Conservation (phyloP, 2,113 vertebrate genomes). For the Silurus meridionalis region DNA sequence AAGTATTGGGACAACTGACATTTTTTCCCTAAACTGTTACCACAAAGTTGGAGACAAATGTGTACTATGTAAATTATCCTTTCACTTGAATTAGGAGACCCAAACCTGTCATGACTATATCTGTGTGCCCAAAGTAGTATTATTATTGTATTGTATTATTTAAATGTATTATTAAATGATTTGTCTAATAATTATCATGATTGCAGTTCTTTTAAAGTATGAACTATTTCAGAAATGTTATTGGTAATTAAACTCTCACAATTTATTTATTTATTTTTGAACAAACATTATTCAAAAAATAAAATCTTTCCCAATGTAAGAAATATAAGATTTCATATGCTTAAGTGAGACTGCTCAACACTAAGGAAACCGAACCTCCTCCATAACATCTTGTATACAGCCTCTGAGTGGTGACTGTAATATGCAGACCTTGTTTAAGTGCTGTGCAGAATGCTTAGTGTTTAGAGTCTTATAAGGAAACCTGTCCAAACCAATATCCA, state of each 20-base stretch:
- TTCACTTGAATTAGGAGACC: too few relatives aligned
- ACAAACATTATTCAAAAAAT: neutral
- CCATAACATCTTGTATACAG: neutral
- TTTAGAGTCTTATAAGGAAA: slow-evolving; percentile 42
- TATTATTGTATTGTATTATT: neutral
- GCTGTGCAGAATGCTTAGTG: slow-evolving; percentile 23
- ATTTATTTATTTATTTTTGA: neutral
- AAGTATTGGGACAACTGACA: too few relatives aligned
- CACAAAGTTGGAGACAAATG: too few relatives aligned
- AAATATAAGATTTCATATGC: neutral
- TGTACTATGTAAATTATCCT: too few relatives aligned
- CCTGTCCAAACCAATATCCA: slow-evolving; percentile 45
- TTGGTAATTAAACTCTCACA: neutral
- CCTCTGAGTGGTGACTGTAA: neutral
- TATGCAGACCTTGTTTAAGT: neutral
- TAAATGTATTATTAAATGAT: neutral
- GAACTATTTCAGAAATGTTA: neutral
- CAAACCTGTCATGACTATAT: too few relatives aligned
- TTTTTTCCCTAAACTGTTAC: too few relatives aligned
- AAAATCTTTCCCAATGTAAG: neutral
- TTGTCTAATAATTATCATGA: neutral
- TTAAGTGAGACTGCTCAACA: neutral
- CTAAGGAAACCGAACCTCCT: neutral
- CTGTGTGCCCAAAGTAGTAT: neutral
- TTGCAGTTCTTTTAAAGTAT: neutral